Percentiles rank a stretch among this genome's conserved stretches.
Evolutionary conservation across 2,797 vertebrate species (phyloP).

Genomic region (Heteromormyrus szaboi): DNA sequence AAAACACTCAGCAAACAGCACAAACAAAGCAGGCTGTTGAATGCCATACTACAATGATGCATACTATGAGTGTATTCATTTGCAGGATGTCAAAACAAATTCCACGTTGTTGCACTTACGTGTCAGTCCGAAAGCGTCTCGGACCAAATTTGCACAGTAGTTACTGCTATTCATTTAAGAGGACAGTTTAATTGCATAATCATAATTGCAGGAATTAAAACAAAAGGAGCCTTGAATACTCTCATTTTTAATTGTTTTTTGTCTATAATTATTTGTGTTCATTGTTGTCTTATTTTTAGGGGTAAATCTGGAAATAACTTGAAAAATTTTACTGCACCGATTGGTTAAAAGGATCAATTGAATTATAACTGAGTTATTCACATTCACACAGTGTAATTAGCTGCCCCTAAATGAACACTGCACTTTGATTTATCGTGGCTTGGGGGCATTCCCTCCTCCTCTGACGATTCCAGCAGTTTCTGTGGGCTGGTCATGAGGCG

Average conservation of each 20-base stretch:
- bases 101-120: neutral
- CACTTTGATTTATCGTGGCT: conserved; percentile 26
- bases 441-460: conserved; percentile 21
- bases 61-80: neutral
- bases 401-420: conserved; percentile 25
- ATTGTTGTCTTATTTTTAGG: neutral
- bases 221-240: neutral
- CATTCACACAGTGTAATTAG: conserved; percentile 1
- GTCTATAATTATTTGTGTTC: neutral
- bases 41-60: neutral
- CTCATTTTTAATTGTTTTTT: neutral
- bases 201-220: neutral
- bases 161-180: neutral
- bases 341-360: conserved; percentile 31
- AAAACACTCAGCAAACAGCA: neutral
- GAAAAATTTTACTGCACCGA: neutral
- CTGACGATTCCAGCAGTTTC: conserved; percentile 26
- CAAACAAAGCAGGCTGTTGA: neutral
- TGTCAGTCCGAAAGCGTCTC: neutral
- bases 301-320: neutral
- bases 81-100: neutral
- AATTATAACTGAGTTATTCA: conserved; percentile 39
- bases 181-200: neutral
- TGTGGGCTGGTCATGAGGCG: neutral
- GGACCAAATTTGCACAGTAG: neutral